These are phyloP conservation scores for Lasioglossum villosulum DNA, from an alignment of 2,888 invertebrate species.

Conservation along the genomic window DNA sequence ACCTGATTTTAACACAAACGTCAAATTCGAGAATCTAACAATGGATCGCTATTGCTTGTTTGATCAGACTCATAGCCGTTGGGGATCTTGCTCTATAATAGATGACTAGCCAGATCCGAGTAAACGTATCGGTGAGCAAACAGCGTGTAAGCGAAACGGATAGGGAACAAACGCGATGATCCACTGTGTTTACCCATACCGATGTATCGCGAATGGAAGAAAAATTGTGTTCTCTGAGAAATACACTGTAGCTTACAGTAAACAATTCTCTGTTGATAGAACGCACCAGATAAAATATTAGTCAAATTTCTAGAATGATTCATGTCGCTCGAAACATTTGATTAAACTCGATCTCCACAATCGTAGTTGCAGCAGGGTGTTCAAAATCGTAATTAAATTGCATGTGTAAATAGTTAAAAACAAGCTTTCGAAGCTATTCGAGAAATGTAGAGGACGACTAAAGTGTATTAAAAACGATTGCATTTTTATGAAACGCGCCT, in stretches of 20 bases:
- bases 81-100: slow-evolving; percentile 38
- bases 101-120: slow-evolving; percentile 33
- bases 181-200: neutral
- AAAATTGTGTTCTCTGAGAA: neutral
- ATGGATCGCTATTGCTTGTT: slow-evolving; percentile 37
- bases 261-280: neutral
- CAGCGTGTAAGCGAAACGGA: slow-evolving; percentile 23
- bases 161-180: slow-evolving; percentile 19
- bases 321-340: neutral
- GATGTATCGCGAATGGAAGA: neutral
- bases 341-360: neutral
- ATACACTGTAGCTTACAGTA: neutral
- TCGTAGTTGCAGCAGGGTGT: neutral
- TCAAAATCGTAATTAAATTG: neutral
- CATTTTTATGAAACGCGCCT: neutral
- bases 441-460: neutral
- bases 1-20: slow-evolving; percentile 30
- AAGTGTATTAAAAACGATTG: neutral
- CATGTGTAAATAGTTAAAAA: neutral
- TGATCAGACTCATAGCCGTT: slow-evolving; percentile 26
- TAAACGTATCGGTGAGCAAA: slow-evolving; percentile 47
- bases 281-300: neutral
- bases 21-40: neutral
- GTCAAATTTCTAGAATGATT: neutral
- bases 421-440: neutral